Evolutionary conservation across 1,140 invertebrate species (phyloP).

Genomic region (Piezodorus guildinii): DNA sequence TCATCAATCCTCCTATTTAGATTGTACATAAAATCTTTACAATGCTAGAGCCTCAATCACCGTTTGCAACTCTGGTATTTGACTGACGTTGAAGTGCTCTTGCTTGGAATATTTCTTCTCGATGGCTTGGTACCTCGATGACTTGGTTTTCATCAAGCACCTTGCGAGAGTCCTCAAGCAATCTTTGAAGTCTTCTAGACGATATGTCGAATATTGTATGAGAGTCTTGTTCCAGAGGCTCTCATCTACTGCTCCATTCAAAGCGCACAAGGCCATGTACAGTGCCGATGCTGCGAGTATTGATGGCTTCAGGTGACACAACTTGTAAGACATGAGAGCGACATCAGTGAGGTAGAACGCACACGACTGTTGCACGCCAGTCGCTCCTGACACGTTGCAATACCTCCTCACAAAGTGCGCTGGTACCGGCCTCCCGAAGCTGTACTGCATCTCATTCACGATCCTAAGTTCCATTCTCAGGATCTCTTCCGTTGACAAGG

Average conservation of each 20-base stretch:
- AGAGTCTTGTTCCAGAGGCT: conserved; percentile 7
- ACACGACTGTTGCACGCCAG: conserved; percentile 63
- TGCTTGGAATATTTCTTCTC: conserved; percentile 11
- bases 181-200: not conserved
- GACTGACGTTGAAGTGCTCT: conserved; percentile 14
- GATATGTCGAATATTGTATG: conserved; percentile 4
- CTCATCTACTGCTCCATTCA: not conserved
- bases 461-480: conserved; percentile 75
- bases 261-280: conserved; percentile 48
- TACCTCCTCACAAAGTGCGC: conserved; percentile 14
- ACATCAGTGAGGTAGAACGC: conserved; percentile 91
- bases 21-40: not conserved
- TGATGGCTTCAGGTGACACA: conserved; percentile 72
- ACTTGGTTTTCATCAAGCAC: not conserved
- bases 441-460: conserved; percentile 60
- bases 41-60: not conserved
- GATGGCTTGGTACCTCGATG: not conserved
- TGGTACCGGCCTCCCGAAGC: conserved; percentile 59
- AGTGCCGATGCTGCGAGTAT: conserved; percentile 61
- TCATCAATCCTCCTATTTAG: not conserved
- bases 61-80: conserved; percentile 3
- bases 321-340: conserved; percentile 65
- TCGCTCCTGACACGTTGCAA: conserved; percentile 28
- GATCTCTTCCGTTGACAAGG: conserved; percentile 67
- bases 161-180: not conserved